These are phyloP conservation scores for Scaptomyza parva DNA, from an alignment of 2,888 invertebrate genomes.

Conservation along the genomic window DNA sequence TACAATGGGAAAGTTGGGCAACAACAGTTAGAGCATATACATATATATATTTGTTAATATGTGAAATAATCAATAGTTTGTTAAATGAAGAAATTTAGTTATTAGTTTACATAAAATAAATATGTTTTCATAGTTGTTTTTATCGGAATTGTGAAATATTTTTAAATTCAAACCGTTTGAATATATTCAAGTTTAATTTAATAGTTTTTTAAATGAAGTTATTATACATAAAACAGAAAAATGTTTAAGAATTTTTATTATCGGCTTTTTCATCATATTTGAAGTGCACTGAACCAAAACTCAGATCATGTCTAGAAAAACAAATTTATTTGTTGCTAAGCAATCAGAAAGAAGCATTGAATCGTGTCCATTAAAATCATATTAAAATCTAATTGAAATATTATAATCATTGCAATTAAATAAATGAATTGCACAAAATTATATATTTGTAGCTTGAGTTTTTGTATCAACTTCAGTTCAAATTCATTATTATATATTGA, in stretches of 20 bases:
- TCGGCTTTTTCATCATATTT: background rate
- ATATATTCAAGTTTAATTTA: too few relatives aligned
- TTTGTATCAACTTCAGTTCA: background rate
- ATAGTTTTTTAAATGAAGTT: too few relatives aligned
- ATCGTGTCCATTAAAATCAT: slow-evolving; percentile 17
- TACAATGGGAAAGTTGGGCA: background rate
- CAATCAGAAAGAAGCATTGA: slow-evolving; percentile 36
- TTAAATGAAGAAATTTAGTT: too few relatives aligned
- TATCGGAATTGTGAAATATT: too few relatives aligned
- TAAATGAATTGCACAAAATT: slow-evolving; percentile 16
- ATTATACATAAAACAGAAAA: too few relatives aligned
- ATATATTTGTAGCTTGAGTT: background rate
- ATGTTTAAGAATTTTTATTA: too few relatives aligned
- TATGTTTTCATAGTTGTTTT: too few relatives aligned
- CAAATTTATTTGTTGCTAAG: background rate
- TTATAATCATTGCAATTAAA: slow-evolving; percentile 11
- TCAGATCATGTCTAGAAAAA: background rate
- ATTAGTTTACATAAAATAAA: too few relatives aligned
- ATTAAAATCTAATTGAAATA: background rate
- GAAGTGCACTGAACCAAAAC: slow-evolving; percentile 29
- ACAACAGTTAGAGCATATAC: too few relatives aligned
- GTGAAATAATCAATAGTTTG: too few relatives aligned
- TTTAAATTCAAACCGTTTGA: too few relatives aligned
- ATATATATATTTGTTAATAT: too few relatives aligned
- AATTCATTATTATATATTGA: background rate